A percentile compares a stretch with the other conserved stretches of the same genome.
phyloP scores from a whole-genome alignment of 2,113 vertebrate genomes.

The Oreocharis arfaki region DNA sequence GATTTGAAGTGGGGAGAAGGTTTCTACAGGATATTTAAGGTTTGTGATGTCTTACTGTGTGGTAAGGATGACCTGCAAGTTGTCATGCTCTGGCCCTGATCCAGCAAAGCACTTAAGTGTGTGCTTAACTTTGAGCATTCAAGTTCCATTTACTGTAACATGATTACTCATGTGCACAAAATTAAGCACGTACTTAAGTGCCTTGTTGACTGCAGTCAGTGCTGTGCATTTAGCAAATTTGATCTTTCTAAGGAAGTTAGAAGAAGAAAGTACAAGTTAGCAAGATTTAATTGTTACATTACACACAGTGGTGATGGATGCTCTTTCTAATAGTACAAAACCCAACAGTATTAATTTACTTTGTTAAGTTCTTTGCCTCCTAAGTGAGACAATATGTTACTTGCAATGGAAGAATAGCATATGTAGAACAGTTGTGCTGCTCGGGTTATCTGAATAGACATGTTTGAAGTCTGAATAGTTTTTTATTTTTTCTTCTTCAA shows the following conservation, averaged over 20 bases:
- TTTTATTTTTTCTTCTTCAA: not conserved
- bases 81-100: constrained; percentile 6
- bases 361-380: not conserved
- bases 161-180: constrained; percentile 27
- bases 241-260: not conserved
- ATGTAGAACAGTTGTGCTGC: not conserved
- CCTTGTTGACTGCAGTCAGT: constrained; percentile 15
- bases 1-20: not conserved
- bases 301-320: not conserved
- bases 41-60: not conserved
- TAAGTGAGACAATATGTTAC: not conserved
- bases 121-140: constrained; percentile 36
- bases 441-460: not conserved
- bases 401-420: not conserved
- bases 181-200: constrained; percentile 47
- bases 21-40: not conserved
- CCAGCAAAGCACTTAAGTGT: constrained; percentile 55
- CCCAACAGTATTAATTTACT: not conserved
- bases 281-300: not conserved
- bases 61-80: not conserved
- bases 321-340: not conserved
- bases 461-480: not conserved
- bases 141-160: constrained; percentile 14
- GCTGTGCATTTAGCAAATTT: not conserved
- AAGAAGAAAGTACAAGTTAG: constrained; percentile 9